Percentiles rank a stretch among this genome's conserved stretches.
Evolutionary conservation across 2,888 invertebrate species (phyloP).

Genomic region (Microplitis deprimator): DNA sequence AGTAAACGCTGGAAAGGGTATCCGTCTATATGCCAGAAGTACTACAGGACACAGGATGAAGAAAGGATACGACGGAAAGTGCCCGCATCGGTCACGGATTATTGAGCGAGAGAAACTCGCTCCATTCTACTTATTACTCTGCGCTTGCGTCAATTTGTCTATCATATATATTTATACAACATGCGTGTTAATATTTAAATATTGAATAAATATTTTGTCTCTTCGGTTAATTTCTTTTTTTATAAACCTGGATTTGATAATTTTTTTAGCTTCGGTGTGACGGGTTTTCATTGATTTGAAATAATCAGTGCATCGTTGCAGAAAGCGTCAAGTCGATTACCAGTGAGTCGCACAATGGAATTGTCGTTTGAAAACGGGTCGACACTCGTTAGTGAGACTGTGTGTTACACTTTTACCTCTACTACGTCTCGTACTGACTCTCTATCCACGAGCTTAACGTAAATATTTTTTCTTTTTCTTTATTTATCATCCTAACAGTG

Average conservation of each 20-base stretch:
- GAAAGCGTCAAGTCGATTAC: conserved; percentile 32
- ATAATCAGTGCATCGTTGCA: conserved; percentile 32
- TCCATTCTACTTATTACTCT: conserved; percentile 13
- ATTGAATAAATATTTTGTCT: too few species aligned
- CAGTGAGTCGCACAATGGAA: conserved; percentile 34
- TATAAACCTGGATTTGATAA: background rate
- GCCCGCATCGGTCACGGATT: conserved; percentile 26
- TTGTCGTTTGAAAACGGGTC: conserved; percentile 34
- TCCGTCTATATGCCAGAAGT: background rate
- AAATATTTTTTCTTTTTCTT: background rate
- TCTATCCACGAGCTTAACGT: background rate
- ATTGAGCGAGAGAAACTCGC: conserved; percentile 19
- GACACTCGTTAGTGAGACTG: conserved; percentile 38
- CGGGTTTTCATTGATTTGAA: conserved; percentile 9
- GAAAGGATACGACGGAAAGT: conserved; percentile 26
- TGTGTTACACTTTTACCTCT: background rate
- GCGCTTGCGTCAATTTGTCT: conserved; percentile 9
- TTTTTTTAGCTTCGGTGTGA: background rate
- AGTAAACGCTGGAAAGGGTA: conserved; percentile 11
- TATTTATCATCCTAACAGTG: background rate
- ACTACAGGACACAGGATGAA: conserved; percentile 12
- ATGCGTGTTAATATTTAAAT: background rate
- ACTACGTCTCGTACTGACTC: background rate
- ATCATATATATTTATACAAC: background rate
- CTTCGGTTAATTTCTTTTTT: background rate